Evolutionary conservation across 2,888 invertebrate genomes (phyloP), one percentile per base, ranked within the genome.

Genomic region (Bombyx huttoni): DNA sequence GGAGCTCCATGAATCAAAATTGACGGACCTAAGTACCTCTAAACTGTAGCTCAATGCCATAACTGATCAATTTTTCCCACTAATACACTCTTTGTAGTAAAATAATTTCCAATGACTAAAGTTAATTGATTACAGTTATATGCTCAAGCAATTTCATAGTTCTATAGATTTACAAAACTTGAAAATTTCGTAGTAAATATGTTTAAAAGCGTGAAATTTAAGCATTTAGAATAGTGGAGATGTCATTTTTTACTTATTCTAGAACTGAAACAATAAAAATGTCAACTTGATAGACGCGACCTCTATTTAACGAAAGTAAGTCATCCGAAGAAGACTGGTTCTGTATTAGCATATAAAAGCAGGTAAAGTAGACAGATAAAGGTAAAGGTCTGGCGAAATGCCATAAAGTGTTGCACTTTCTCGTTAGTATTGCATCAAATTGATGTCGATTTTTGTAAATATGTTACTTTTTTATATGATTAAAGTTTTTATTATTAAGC

Each of bases 361-460:
- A 40, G 12, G 7, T 40, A 40, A 40, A 8, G 40, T 12, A 40
- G 40, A 40, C 40, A 7, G 40, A 54, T 59, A 61, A 58, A 63
- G 60, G 63, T 58, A 55, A 64, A 0, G 40, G 60, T 54, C 67
- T 67, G 67, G 73, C 69, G 65, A 59, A 61, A 64, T 65, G 74
- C 73, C 73, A 74, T 40, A 40, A 40, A 40, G 40, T 40, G 12
- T 40, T 40, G 40, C 40, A 40, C 40, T 40, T 51, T 64, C 65
- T 67, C 69, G 67, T 69, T 67, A 73, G 70, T 73, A 64, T 73
- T 83, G 73, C 87, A 88, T 88, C 88, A 87, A 86, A 87, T 86
- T 88, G 87, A 86, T 89, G 85, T 82, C 67, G 75, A 70, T 74
- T 78, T 50, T 78, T 87, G 88, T 88, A 87, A 87, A 88, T 88